Evolutionary conservation across 30 jellyfish, hydroid and myxozoan genomes (phyloP).

Genomic region (Morbakka virulenta): DNA sequence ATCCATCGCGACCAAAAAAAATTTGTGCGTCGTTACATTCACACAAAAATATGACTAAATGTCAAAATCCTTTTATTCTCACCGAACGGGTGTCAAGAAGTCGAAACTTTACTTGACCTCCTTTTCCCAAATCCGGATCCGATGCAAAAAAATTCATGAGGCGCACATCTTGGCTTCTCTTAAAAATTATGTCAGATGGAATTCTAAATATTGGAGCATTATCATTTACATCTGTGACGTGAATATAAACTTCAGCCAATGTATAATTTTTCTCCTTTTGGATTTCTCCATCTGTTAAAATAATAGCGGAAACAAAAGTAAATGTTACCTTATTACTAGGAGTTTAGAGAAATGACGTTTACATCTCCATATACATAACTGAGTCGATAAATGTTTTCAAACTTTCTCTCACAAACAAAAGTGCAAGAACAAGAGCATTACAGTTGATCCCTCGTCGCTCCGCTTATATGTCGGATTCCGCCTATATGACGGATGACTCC

Average conservation of each 20-base stretch:
- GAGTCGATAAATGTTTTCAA: no score
- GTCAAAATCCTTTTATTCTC: no score
- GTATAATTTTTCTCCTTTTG: conserved; percentile 26
- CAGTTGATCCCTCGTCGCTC: no score
- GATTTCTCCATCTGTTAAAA: conserved; percentile 61
- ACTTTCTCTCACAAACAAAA: no score
- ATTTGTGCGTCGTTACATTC: no score
- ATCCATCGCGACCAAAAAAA: no score
- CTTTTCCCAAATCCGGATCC: conserved; percentile 55
- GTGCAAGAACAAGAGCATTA: no score
- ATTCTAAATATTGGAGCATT: conserved; percentile 43
- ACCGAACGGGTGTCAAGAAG: background rate
- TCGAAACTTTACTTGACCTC: conserved; percentile 47
- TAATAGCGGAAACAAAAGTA: background rate
- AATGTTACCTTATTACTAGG: background rate
- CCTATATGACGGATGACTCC: no score
- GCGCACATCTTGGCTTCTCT: background rate
- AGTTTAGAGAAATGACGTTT: background rate
- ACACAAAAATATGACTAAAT: no score
- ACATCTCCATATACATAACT: background rate
- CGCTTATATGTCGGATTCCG: no score
- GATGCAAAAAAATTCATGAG: conserved; percentile 43
- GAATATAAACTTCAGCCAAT: conserved; percentile 42
- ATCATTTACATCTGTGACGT: conserved; percentile 61
- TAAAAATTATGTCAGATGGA: background rate